These are phyloP conservation scores for Chrysolina americana DNA, from an alignment of 2,888 invertebrate species.

Conservation along the genomic window DNA sequence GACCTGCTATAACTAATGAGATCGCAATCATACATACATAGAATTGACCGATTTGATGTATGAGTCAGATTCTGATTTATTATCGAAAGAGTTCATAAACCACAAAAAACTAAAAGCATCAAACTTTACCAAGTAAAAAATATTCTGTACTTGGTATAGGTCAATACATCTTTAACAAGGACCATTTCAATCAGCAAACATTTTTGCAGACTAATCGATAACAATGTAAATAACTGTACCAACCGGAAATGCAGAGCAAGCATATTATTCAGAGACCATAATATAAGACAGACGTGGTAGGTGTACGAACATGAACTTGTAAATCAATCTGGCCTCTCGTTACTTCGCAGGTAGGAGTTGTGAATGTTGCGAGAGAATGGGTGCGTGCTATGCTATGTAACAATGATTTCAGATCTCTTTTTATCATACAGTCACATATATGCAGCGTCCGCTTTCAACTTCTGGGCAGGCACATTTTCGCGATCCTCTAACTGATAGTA, in stretches of 20 bases:
- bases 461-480: neutral
- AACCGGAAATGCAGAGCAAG: slow-evolving; percentile 16
- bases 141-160: too few species aligned
- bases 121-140: too few species aligned
- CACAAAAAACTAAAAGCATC: too few species aligned
- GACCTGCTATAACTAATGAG: too few species aligned
- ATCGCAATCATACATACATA: too few species aligned
- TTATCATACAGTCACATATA: neutral
- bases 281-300: slow-evolving; percentile 34
- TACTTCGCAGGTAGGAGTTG: slow-evolving; percentile 13
- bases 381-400: slow-evolving; percentile 5
- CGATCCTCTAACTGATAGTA: too few species aligned
- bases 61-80: too few species aligned
- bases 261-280: slow-evolving; percentile 5
- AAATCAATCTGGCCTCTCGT: slow-evolving; percentile 36
- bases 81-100: too few species aligned
- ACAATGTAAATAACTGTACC: slow-evolving; percentile 2
- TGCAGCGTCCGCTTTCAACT: neutral
- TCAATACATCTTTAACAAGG: neutral
- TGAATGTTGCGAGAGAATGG: slow-evolving; percentile 1
- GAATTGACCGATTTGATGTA: too few species aligned
- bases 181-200: neutral
- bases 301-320: slow-evolving; percentile 33
- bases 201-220: slow-evolving; percentile 1
- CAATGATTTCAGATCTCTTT: neutral